A percentile compares a stretch with the other conserved stretches of the same genome.
Evolutionary conservation across 2,113 vertebrate species (phyloP).

Genomic region (Actinemys pallida): DNA sequence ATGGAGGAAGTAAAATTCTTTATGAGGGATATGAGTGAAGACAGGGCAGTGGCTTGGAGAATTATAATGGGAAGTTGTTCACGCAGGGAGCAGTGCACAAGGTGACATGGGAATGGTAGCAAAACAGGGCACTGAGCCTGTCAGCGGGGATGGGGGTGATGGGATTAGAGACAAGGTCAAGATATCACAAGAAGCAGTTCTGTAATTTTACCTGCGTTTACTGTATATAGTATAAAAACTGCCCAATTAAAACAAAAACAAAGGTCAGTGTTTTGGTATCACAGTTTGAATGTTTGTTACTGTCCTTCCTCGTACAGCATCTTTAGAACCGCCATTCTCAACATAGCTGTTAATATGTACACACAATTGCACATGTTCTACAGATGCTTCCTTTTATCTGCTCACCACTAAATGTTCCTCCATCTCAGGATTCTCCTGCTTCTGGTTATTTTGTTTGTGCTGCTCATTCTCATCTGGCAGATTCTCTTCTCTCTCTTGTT

Average conservation of each 20-base stretch:
- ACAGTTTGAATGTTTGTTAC: neutral
- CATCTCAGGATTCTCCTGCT: constrained; percentile 78
- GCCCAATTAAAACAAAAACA: neutral
- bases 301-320: neutral
- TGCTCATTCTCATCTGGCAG: constrained; percentile 80
- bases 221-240: neutral
- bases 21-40: neutral
- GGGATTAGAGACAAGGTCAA: neutral
- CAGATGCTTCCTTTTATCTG: neutral
- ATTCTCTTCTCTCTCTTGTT: constrained; percentile 87
- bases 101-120: neutral
- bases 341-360: neutral
- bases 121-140: neutral
- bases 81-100: neutral
- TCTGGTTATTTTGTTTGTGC: constrained; percentile 67
- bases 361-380: neutral
- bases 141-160: accelerated
- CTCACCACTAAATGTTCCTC: constrained; percentile 93
- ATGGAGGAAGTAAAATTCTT: neutral
- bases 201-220: accelerated
- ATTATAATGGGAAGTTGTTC: accelerated
- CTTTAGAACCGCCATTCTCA: neutral
- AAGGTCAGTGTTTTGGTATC: neutral
- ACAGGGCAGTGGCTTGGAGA: accelerated
- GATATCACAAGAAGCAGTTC: neutral